Evolutionary conservation across 2,113 vertebrate species (phyloP).

Genomic region (Bubo scandiacus): DNA sequence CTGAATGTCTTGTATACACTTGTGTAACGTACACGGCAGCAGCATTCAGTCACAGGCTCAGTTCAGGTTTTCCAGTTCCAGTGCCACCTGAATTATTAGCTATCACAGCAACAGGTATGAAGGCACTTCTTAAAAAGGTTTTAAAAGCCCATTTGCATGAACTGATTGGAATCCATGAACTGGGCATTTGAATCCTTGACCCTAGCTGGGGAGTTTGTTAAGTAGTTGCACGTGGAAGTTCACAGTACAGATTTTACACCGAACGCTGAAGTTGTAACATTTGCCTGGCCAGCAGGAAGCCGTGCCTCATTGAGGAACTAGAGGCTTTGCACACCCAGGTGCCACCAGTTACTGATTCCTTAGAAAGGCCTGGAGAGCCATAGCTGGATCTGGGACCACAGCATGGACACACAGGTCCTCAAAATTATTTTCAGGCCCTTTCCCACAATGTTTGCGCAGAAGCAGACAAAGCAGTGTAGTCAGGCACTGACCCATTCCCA

Average conservation of each 20-base stretch:
- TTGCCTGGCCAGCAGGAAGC: slow-evolving; percentile 2
- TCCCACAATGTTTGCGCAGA: background rate
- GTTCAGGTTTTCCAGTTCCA: background rate
- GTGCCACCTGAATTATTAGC: background rate
- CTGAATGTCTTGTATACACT: background rate
- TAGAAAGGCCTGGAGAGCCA: background rate
- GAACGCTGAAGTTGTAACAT: background rate
- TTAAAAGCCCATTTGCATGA: background rate
- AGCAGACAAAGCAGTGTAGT: background rate
- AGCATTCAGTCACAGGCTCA: background rate
- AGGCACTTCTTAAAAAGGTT: slow-evolving; percentile 33
- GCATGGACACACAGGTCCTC: background rate
- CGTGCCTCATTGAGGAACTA: background rate
- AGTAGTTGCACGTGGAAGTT: background rate
- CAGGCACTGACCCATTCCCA: background rate
- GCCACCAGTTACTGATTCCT: background rate
- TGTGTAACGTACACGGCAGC: background rate
- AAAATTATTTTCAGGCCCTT: background rate
- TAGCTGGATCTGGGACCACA: background rate
- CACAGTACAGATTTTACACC: slow-evolving; percentile 32
- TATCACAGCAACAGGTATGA: background rate
- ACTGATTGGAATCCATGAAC: background rate
- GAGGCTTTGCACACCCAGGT: background rate
- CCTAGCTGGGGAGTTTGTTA: background rate
- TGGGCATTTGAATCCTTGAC: background rate